A percentile compares a stretch with the other conserved stretches of the same genome.
These are phyloP conservation scores for Silurus meridionalis DNA, from an alignment of 2,113 vertebrate species.

Conservation along the genomic window DNA sequence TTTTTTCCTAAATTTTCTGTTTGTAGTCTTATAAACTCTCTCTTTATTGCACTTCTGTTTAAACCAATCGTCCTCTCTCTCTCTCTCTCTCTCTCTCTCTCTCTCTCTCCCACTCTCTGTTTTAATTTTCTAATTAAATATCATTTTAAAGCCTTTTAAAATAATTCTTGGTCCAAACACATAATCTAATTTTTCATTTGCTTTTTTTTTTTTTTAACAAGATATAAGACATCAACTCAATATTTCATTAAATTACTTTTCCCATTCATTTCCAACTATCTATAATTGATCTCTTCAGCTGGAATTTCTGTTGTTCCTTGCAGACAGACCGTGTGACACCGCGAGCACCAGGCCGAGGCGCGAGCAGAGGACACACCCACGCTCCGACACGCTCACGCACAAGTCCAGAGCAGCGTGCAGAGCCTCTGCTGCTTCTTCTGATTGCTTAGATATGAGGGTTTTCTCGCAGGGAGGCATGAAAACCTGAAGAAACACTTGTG, in stretches of 20 bases:
- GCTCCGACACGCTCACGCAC: constrained; percentile 25
- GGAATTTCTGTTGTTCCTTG: constrained; percentile 80
- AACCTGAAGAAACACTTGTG: neutral
- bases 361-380: constrained; percentile 25
- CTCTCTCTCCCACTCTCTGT: constrained; percentile 42
- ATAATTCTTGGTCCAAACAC: constrained; percentile 75
- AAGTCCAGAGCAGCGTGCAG: neutral
- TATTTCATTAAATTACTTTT: constrained; percentile 83
- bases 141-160: constrained; percentile 75
- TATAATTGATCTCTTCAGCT: constrained; percentile 84
- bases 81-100: constrained; percentile 39
- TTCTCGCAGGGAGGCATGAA: neutral
- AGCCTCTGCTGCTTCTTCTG: neutral
- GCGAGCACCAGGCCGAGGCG: constrained; percentile 60
- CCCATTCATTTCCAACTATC: constrained; percentile 82
- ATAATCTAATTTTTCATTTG: constrained; percentile 80
- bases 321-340: constrained; percentile 71
- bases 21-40: neutral
- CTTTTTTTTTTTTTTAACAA: constrained; percentile 63
- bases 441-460: constrained; percentile 25
- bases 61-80: neutral
- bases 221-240: constrained; percentile 82
- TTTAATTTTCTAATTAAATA: constrained; percentile 78
- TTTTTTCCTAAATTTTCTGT: neutral
- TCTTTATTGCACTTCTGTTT: neutral